phyloP scores from a whole-genome alignment of 2,888 invertebrate genomes.

The Andrena marginata region DNA sequence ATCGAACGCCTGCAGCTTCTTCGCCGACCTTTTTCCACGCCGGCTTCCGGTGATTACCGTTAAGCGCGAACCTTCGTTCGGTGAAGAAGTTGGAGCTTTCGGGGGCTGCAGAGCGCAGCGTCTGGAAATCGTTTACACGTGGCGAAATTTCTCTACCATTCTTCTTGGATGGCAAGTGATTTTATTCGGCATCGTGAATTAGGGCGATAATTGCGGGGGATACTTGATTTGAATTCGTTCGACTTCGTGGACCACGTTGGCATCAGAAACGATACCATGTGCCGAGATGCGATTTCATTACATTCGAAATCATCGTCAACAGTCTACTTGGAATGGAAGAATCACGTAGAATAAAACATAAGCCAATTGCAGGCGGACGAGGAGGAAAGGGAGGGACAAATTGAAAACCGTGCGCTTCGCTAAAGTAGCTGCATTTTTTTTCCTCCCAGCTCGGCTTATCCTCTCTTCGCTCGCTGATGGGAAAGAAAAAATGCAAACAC shows the following conservation, averaged over 20 bases:
- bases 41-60: constrained; percentile 21
- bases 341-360: not conserved
- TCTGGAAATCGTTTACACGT: no score
- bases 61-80: not conserved
- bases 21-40: not conserved
- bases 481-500: constrained; percentile 14
- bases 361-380: constrained; percentile 24
- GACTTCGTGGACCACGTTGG: no score
- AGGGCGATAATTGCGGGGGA: no score
- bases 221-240: no score
- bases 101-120: no score
- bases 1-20: constrained; percentile 11
- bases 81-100: no score
- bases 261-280: no score
- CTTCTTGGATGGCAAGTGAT: no score
- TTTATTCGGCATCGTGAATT: no score
- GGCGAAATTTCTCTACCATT: no score
- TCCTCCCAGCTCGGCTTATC: constrained; percentile 2
- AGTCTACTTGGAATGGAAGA: not conserved
- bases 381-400: not conserved
- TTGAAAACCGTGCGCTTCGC: not conserved
- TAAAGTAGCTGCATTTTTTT: not conserved
- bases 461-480: not conserved
- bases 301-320: not conserved
- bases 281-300: no score